phyloP scores from a whole-genome alignment of 2,113 vertebrate species.

The Planiliza haematocheilus region DNA sequence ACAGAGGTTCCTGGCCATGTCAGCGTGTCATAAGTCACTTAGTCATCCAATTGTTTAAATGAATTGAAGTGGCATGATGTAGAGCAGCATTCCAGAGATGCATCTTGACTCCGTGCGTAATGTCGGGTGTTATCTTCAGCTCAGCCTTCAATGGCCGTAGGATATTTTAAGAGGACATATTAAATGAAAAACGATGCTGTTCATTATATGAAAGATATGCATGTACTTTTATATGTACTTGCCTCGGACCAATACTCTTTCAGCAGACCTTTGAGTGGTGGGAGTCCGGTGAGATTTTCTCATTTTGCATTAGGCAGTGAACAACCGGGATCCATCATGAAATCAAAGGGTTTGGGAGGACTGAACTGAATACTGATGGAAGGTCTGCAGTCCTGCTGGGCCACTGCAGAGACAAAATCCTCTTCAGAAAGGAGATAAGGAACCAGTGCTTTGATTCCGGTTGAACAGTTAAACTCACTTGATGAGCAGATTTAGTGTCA shows the following conservation, averaged over 20 bases:
- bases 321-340: conserved; percentile 79
- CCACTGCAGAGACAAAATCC: conserved; percentile 68
- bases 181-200: conserved; percentile 27
- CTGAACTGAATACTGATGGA: conserved; percentile 80
- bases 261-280: conserved; percentile 69
- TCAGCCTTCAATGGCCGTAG: conserved; percentile 12
- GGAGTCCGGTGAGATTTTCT: conserved; percentile 68
- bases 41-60: conserved; percentile 70
- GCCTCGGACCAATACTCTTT: conserved; percentile 52
- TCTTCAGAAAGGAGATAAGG: conserved; percentile 61
- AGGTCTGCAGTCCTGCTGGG: conserved; percentile 71
- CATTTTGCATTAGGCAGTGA: conserved; percentile 76
- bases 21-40: conserved; percentile 70
- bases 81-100: conserved; percentile 63
- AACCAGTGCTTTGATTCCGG: conserved; percentile 57
- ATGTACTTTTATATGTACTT: conserved; percentile 35
- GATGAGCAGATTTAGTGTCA: neutral
- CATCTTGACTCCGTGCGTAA: conserved; percentile 46
- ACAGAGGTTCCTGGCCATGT: conserved; percentile 46
- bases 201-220: conserved; percentile 4
- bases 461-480: conserved; percentile 39
- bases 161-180: conserved; percentile 44
- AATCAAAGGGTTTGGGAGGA: conserved; percentile 80
- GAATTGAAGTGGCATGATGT: conserved; percentile 63
- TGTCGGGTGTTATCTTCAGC: conserved; percentile 21